phyloP scores from a whole-genome alignment of 1,140 invertebrate genomes.

The Drosophila kohkoa region DNA sequence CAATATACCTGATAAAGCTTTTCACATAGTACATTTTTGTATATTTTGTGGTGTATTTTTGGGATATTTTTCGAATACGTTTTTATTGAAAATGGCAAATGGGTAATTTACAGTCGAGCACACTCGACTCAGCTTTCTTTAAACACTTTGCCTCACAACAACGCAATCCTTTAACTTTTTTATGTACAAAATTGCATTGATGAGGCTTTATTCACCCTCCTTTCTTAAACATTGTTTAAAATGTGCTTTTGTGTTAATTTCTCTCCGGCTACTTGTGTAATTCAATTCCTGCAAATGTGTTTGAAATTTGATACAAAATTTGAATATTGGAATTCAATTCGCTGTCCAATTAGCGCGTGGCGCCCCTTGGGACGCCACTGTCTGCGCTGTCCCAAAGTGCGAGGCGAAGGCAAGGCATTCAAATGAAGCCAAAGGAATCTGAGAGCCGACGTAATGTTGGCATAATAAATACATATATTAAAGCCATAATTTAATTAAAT shows the following conservation, averaged over 20 bases:
- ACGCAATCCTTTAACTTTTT: too few species aligned
- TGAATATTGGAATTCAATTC: constrained; percentile 14
- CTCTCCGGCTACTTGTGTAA: not conserved
- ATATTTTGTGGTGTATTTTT: too few species aligned
- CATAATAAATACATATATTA: constrained; percentile 41
- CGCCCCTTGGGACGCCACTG: constrained; percentile 18
- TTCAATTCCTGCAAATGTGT: not conserved
- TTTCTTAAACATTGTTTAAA: not conserved
- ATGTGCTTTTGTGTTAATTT: constrained; percentile 1
- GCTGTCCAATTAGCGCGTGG: constrained; percentile 19
- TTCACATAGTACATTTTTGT: too few species aligned
- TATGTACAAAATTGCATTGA: not conserved
- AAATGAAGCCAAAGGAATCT: constrained; percentile 23
- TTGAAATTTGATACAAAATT: constrained; percentile 31
- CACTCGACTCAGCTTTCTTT: too few species aligned
- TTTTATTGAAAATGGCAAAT: too few species aligned
- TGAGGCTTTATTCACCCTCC: too few species aligned
- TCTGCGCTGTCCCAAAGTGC: not conserved
- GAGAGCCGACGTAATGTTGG: constrained; percentile 3
- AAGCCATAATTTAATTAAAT: constrained; percentile 46
- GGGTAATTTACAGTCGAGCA: too few species aligned
- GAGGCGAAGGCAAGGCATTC: not conserved
- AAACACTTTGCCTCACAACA: too few species aligned
- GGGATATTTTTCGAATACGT: too few species aligned
- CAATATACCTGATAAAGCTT: too few species aligned